Evolutionary conservation across 2,113 vertebrate species (phyloP), one percentile per base, ranked within the genome.

Genomic region (Bothrops jararaca): DNA sequence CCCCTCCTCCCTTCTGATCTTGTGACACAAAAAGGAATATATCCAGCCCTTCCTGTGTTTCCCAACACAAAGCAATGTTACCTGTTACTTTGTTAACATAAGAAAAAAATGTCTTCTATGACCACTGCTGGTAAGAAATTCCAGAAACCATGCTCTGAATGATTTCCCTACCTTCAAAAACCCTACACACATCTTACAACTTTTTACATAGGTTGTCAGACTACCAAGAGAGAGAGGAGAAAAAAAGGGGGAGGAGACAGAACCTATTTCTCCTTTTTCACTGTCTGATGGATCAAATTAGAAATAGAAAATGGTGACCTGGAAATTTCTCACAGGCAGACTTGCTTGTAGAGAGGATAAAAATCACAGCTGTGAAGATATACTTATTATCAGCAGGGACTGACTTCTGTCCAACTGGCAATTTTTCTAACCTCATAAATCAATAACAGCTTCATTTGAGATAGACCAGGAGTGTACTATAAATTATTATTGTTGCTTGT

Each of bases 381-480:
- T 13, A n/a, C 86, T 94, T 86, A 90, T 86, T 95, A 93, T 95
- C 95, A 92, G 95, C 91, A 95, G 94, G 92, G 95, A 89, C 90
- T 53, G 45, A 80, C 42, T 8, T 95, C 94, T 94, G 93, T 97
- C 92, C 93, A 89, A 93, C 58, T 95, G 90, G 88, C 87, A 90
- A 89, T 95, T 97, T 96, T 93, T 92, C 91, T 80, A 95, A 94
- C 90, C 39, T 94, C 90, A 92, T 91, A 90, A 95, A 96, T 95
- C 95, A 97, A 95, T 95, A 92, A 90, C 94, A 96, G 94, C 92
- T 96, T 89, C 86, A 92, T 91, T 86, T 95, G 90, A 48, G 92
- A 89, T 93, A 93, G 94, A 93, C 93, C 85, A 94, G 89, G 92
- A 91, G 88, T 92, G 80, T 85, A 80, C 34, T 80, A 80, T 80